Evolutionary conservation across 2,113 vertebrate genomes (phyloP).

Genomic region (Phainopepla nitens): DNA sequence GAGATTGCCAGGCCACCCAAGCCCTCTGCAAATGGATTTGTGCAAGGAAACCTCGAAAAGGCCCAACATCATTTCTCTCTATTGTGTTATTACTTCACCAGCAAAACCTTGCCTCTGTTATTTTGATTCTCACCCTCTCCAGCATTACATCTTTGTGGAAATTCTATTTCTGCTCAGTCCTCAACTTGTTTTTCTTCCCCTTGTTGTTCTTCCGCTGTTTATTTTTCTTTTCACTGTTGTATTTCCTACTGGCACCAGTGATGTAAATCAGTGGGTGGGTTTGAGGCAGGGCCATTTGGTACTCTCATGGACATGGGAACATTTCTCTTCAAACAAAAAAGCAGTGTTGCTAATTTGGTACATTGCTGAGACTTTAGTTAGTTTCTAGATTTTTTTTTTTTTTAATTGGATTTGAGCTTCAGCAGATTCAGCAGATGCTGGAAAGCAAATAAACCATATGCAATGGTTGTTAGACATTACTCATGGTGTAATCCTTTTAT

Average conservation of each 20-base stretch:
- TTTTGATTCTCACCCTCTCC: not conserved
- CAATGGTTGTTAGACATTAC: conserved; percentile 40
- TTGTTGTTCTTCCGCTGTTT: not conserved
- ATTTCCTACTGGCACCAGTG: not conserved
- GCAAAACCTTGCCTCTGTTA: not conserved
- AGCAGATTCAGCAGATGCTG: conserved; percentile 64
- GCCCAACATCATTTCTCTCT: not conserved
- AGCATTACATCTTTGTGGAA: not conserved
- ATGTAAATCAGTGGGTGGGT: not conserved
- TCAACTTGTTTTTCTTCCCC: not conserved
- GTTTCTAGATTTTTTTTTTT: not conserved
- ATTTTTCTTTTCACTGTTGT: conserved; percentile 1
- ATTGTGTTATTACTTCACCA: conserved; percentile 3
- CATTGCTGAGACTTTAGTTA: not conserved
- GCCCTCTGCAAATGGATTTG: conserved; percentile 2
- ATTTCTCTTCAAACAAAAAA: not conserved
- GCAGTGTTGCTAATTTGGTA: not conserved
- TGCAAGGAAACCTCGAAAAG: not conserved
- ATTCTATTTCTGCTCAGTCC: not conserved
- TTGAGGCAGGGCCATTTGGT: not conserved
- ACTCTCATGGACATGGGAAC: not conserved
- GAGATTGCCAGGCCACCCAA: conserved; percentile 47
- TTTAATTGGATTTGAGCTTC: conserved; percentile 52
- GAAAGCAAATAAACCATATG: conserved; percentile 55
- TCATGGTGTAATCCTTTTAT: conserved; percentile 62